Percentiles rank a stretch among this genome's conserved stretches.
phyloP scores from a whole-genome alignment of 2,888 invertebrate genomes.

The Deilephila elpenor region DNA sequence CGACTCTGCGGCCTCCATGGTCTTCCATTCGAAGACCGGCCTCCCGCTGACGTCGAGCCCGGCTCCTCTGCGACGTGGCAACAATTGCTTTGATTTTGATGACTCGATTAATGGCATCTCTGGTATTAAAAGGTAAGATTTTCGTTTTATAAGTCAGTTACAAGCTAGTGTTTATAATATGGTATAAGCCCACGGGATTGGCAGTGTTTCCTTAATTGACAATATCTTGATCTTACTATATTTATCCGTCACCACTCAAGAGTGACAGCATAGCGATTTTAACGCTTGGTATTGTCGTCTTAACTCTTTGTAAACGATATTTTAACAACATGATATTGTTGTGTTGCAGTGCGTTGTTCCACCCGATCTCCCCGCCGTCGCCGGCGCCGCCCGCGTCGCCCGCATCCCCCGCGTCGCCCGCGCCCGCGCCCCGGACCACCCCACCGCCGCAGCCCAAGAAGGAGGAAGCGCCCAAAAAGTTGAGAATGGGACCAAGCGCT shows the following conservation, averaged over 20 bases:
- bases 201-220: no score
- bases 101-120: constrained; percentile 90
- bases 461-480: constrained; percentile 41
- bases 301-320: not conserved
- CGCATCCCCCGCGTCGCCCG: constrained; percentile 38
- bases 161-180: no score
- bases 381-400: constrained; percentile 46
- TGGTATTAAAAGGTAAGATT: constrained; percentile 90
- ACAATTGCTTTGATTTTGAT: constrained; percentile 93
- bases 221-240: not conserved
- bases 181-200: no score
- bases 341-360: constrained; percentile 87
- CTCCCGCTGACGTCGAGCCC: constrained; percentile 94
- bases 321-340: not conserved
- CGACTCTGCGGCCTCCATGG: constrained; percentile 92
- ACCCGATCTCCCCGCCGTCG: constrained; percentile 69
- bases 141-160: not conserved
- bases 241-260: no score
- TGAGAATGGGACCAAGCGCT: constrained; percentile 76
- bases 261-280: no score
- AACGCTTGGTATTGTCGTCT: no score
- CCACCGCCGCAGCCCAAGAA: constrained; percentile 38
- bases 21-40: constrained; percentile 92
- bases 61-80: constrained; percentile 91
- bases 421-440: constrained; percentile 37